Evolutionary conservation across 2,888 invertebrate genomes (phyloP).

Genomic region (Tipula vernalis): DNA sequence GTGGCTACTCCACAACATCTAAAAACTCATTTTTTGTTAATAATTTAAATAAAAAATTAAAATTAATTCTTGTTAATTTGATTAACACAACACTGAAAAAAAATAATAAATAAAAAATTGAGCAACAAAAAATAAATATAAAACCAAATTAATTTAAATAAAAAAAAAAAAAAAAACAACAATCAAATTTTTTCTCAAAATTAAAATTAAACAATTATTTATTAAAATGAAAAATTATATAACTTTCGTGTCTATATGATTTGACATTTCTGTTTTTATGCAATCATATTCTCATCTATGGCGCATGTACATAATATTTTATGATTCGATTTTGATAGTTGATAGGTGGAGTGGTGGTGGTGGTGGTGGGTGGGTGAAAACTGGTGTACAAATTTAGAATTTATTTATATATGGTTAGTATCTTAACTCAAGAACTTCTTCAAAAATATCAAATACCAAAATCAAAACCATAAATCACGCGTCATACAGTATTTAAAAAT

Average conservation of each 20-base stretch:
- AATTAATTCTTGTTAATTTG: conserved; percentile 6
- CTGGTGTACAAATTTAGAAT: neutral
- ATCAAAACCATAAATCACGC: neutral
- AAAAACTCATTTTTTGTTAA: neutral
- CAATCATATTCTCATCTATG: neutral
- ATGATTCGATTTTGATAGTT: neutral
- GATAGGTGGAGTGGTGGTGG: neutral
- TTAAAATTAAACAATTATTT: neutral
- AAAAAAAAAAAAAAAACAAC: neutral
- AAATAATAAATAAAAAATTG: neutral
- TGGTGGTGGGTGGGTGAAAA: neutral
- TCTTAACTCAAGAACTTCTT: neutral
- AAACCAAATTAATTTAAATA: neutral
- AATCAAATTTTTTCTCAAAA: conserved; percentile 6
- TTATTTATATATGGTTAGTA: neutral
- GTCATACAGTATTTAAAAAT: neutral
- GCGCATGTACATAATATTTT: neutral
- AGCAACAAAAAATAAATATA: conserved; percentile 8
- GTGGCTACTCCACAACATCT: conserved; percentile 8
- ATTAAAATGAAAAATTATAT: neutral
- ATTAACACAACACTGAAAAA: conserved; percentile 7
- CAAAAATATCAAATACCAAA: neutral
- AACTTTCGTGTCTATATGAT: neutral
- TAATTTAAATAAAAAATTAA: neutral
- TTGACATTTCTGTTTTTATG: neutral